Evolutionary conservation across 1,140 invertebrate species (phyloP).

Genomic region (Drosophila mayri): DNA sequence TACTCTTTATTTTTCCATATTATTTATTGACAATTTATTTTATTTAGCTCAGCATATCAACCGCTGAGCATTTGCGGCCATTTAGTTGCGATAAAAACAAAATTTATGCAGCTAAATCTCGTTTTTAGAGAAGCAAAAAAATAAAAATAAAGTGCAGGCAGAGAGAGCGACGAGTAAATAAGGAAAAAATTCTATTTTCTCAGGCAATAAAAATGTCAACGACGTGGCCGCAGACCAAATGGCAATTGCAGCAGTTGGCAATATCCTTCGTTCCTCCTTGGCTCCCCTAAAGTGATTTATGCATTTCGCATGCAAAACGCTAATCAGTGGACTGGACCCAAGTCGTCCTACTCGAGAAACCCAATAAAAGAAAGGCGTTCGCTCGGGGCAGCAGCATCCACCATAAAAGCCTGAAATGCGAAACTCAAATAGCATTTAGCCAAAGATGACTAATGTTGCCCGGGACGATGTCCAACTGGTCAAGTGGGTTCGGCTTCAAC

Average conservation of each 20-base stretch:
- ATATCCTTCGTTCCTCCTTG: constrained; percentile 17
- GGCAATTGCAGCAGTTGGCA: constrained; percentile 64
- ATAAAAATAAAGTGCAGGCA: constrained; percentile 28
- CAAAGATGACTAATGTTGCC: constrained; percentile 79
- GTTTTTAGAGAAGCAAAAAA: constrained; percentile 23
- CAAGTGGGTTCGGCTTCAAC: constrained; percentile 50
- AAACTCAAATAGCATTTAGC: constrained; percentile 76
- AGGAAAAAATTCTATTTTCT: constrained; percentile 79
- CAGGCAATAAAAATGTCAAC: constrained; percentile 83
- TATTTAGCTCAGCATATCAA: constrained; percentile 69
- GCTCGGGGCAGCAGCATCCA: constrained; percentile 2
- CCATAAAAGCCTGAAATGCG: constrained; percentile 42
- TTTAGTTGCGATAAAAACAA: constrained; percentile 77
- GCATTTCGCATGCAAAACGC: constrained; percentile 80
- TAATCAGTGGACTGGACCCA: constrained; percentile 63
- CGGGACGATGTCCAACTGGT: constrained; percentile 64
- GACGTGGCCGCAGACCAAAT: constrained; percentile 61
- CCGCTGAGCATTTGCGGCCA: constrained; percentile 69
- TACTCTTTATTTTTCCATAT: constrained; percentile 30
- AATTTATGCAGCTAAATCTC: constrained; percentile 74
- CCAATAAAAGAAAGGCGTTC: constrained; percentile 56
- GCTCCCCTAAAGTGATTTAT: constrained; percentile 63
- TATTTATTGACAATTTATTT: constrained; percentile 76
- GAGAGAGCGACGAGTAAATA: constrained; percentile 32
- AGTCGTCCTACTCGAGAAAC: constrained; percentile 30